Conservation (phyloP, 2,888 invertebrate species). For the Phyllotreta striolata region DNA sequence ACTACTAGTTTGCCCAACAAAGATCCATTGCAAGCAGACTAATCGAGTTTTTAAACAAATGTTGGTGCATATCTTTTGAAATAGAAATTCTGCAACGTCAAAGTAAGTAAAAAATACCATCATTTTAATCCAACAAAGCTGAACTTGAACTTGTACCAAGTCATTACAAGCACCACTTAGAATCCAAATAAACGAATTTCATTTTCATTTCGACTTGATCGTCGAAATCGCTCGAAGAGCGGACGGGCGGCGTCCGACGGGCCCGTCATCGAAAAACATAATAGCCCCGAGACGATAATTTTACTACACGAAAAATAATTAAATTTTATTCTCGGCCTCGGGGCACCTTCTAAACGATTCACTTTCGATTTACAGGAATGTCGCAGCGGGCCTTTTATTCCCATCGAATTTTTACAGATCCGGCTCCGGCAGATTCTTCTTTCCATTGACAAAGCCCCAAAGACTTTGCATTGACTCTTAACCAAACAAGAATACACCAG, state of each 20-base stretch:
- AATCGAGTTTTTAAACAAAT: too few relatives aligned
- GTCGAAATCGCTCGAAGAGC: conserved; percentile 5
- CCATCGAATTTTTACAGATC: background rate
- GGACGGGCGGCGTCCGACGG: conserved; percentile 15
- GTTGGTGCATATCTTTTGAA: too few relatives aligned
- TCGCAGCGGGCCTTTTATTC: background rate
- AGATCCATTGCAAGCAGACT: too few relatives aligned
- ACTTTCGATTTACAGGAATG: conserved; percentile 30
- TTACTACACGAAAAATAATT: conserved; percentile 29
- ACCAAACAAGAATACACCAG: too few relatives aligned
- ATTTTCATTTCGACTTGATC: too few relatives aligned
- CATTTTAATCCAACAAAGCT: too few relatives aligned
- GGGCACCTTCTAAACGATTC: conserved; percentile 17
- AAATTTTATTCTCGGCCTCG: conserved; percentile 20
- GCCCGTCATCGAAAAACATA: conserved; percentile 18
- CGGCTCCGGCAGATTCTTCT: background rate
- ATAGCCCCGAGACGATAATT: conserved; percentile 23
- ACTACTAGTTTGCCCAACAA: too few relatives aligned
- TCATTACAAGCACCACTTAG: too few relatives aligned
- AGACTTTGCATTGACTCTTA: background rate
- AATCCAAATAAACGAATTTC: too few relatives aligned
- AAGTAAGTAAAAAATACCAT: too few relatives aligned
- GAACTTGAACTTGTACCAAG: too few relatives aligned
- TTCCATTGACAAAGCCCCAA: background rate
- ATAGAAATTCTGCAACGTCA: too few relatives aligned